Conservation (phyloP, 2,797 vertebrate species). For the Sorex maritimensis region DNA sequence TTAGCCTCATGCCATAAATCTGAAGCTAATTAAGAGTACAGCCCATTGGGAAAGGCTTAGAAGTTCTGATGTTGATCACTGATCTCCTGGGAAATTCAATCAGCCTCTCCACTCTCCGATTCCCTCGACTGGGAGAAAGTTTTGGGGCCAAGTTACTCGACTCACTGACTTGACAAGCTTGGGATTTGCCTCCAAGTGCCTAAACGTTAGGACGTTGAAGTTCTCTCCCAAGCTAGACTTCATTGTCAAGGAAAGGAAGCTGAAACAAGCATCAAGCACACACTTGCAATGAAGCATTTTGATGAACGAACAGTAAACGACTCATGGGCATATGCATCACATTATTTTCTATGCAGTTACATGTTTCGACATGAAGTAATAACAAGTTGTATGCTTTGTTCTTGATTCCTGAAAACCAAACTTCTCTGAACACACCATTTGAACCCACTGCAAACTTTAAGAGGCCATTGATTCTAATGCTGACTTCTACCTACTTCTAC, state of each 20-base stretch:
- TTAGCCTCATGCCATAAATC: slow-evolving; percentile 11
- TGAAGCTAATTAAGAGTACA: slow-evolving; percentile 10
- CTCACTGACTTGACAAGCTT: slow-evolving; percentile 21
- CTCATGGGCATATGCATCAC: slow-evolving; percentile 11
- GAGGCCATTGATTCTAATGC: not conserved
- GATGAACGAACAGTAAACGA: slow-evolving; percentile 57
- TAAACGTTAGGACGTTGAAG: slow-evolving; percentile 7
- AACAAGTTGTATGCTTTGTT: slow-evolving; percentile 36
- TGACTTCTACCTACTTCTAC: slow-evolving; percentile 2
- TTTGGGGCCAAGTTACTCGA: not conserved
- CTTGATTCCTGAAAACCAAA: slow-evolving; percentile 49
- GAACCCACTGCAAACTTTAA: not conserved
- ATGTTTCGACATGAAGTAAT: slow-evolving; percentile 52
- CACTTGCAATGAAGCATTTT: not conserved
- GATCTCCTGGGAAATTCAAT: slow-evolving; percentile 50
- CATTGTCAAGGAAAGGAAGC: slow-evolving; percentile 59
- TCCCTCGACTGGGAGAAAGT: not conserved
- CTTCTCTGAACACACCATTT: slow-evolving; percentile 19
- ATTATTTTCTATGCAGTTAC: slow-evolving; percentile 4
- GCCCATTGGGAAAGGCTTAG: slow-evolving; percentile 32
- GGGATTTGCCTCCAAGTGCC: slow-evolving; percentile 20
- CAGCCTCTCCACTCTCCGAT: slow-evolving; percentile 30
- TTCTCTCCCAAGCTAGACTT: slow-evolving; percentile 48
- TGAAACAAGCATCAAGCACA: slow-evolving; percentile 27
- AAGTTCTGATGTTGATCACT: slow-evolving; percentile 26